A percentile compares a stretch with the other conserved stretches of the same genome.
phyloP scores from a whole-genome alignment of 2,888 invertebrate genomes.

The Hemistola chrysoprasaria region DNA sequence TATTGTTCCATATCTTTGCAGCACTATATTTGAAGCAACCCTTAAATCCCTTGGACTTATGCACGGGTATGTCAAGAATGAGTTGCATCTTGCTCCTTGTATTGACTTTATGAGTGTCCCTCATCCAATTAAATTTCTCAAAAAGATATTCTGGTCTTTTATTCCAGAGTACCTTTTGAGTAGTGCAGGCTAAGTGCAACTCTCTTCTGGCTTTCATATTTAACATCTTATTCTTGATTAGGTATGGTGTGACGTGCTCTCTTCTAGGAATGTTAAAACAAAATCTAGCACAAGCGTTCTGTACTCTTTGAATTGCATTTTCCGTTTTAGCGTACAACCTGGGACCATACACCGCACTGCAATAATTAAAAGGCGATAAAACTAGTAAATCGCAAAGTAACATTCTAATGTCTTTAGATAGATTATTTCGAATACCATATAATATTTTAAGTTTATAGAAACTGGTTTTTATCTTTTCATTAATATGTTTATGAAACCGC shows the following conservation, averaged over 20 bases:
- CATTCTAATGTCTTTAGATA: neutral
- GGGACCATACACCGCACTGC: conserved; percentile 18
- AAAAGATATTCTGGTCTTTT: neutral
- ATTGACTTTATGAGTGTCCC: neutral
- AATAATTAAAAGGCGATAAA: conserved; percentile 11
- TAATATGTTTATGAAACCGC: conserved; percentile 10
- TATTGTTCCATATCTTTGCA: too few species aligned
- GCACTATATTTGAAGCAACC: too few species aligned
- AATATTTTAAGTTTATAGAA: neutral
- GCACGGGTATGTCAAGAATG: too few species aligned
- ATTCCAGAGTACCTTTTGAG: neutral
- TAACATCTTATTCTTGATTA: conserved; percentile 2
- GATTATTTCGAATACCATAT: too few species aligned
- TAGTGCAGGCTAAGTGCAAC: conserved; percentile 6
- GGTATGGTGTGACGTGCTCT: conserved; percentile 16
- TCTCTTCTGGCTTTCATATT: conserved; percentile 13
- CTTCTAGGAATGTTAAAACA: conserved; percentile 8
- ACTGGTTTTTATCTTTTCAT: conserved; percentile 3
- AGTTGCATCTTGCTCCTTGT: too few species aligned
- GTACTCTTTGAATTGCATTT: conserved; percentile 17
- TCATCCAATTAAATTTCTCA: neutral
- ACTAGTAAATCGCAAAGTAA: neutral
- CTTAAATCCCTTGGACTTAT: too few species aligned
- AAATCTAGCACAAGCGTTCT: conserved; percentile 4
- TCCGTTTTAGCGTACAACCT: conserved; percentile 11